Conservation (phyloP, 2,888 invertebrate genomes). For the Machimus rusticus region DNA sequence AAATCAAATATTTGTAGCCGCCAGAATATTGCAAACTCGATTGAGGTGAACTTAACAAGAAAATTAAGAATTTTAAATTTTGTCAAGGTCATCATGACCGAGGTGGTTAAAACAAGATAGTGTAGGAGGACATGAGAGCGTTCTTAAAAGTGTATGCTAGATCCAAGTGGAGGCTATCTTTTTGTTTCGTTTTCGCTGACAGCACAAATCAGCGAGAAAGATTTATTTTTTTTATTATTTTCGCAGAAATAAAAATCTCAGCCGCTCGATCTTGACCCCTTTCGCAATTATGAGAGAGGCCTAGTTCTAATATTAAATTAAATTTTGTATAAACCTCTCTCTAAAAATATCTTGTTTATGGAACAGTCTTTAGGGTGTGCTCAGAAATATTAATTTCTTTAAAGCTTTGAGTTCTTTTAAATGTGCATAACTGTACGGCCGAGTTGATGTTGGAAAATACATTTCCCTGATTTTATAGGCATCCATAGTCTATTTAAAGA, state of each 20-base stretch:
- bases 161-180: neutral
- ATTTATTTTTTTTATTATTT: neutral
- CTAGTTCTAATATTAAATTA: constrained; percentile 12
- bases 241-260: neutral
- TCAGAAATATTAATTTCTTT: neutral
- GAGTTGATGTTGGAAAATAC: neutral
- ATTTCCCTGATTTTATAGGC: constrained; percentile 3
- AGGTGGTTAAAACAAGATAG: neutral
- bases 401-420: neutral
- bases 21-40: neutral
- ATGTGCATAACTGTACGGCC: neutral
- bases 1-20: neutral
- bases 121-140: neutral
- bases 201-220: neutral
- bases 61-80: neutral
- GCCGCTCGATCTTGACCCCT: constrained; percentile 19
- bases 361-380: neutral
- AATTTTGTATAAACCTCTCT: neutral
- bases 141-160: neutral
- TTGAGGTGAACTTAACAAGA: neutral
- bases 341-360: constrained; percentile 35
- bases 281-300: neutral
- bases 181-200: constrained; percentile 13
- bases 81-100: neutral
- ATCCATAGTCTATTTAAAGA: neutral